A percentile compares a stretch with the other conserved stretches of the same genome.
phyloP scores from a whole-genome alignment of 2,113 vertebrate genomes.

The Oryctolagus cuniculus region mOryCun1.1 NC_091441.1:62944501-62945000 shows the following conservation, averaged over 20 bases:
- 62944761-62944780: constrained; percentile 44
- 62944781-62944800: background rate
- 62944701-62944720: background rate
- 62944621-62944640: no score
- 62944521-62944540: no score
- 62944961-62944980: no score
- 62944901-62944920: background rate
- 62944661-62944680: no score
- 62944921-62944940: no score
- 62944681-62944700: background rate
- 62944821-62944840: background rate
- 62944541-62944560: background rate
- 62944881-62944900: background rate
- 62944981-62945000: no score
- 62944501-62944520: no score
- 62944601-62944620: background rate
- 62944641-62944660: no score
- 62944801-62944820: constrained; percentile 41
- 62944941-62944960: no score
- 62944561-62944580: background rate
- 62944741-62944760: background rate
- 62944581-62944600: background rate
- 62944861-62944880: background rate
- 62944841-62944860: background rate
- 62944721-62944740: background rate